Conservation (phyloP, 2,113 vertebrate species). For the Percina caprodes region DNA sequence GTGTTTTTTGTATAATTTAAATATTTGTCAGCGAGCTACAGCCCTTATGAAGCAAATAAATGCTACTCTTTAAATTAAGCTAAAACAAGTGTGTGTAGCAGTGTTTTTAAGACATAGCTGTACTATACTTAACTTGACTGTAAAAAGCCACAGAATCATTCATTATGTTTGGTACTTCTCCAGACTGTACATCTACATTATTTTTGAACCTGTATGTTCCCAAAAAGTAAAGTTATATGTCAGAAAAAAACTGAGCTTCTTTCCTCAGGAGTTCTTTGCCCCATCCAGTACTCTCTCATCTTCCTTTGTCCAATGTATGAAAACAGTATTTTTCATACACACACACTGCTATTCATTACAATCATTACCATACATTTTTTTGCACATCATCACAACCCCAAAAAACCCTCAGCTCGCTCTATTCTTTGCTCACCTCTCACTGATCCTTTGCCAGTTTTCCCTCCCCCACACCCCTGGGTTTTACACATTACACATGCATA, state of each 20-base stretch:
- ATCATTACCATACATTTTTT: not conserved
- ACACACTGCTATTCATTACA: not conserved
- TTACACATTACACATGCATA: constrained; percentile 62
- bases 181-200: not conserved
- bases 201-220: constrained; percentile 21
- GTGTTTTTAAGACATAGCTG: not conserved
- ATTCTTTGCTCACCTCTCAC: constrained; percentile 65
- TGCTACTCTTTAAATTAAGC: constrained; percentile 2
- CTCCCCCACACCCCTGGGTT: constrained; percentile 63
- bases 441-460: constrained; percentile 61
- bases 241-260: constrained; percentile 11
- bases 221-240: constrained; percentile 37
- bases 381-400: constrained; percentile 14
- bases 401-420: constrained; percentile 26
- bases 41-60: not conserved
- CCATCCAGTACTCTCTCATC: constrained; percentile 2
- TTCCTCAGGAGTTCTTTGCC: constrained; percentile 18
- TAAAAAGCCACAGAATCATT: constrained; percentile 32
- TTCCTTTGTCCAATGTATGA: constrained; percentile 1
- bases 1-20: not conserved
- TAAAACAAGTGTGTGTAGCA: not conserved
- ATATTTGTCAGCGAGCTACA: constrained; percentile 2
- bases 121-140: constrained; percentile 17
- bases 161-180: constrained; percentile 47
- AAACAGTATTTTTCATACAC: constrained; percentile 9